Conservation (phyloP, 2,797 vertebrate genomes). For the Gymnothorax reevesii region DNA sequence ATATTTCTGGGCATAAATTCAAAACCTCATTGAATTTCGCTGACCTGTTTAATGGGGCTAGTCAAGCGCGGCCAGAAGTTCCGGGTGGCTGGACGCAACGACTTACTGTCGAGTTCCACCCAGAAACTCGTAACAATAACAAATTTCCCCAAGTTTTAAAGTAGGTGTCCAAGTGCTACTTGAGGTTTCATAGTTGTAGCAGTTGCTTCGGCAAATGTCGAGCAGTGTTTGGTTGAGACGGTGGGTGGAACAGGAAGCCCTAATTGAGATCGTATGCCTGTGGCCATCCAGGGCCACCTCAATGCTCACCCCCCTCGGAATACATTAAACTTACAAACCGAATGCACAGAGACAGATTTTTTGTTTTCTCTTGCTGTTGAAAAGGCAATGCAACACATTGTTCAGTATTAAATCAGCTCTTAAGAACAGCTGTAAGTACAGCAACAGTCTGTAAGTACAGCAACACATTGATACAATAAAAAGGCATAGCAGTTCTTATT, state of each 20-base stretch:
- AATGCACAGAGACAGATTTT: constrained; percentile 63
- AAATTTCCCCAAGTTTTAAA: constrained; percentile 47
- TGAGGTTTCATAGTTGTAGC: constrained; percentile 36
- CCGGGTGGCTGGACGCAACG: constrained; percentile 39
- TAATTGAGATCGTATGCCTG: constrained; percentile 71
- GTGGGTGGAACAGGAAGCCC: constrained; percentile 22
- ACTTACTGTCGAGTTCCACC: background rate
- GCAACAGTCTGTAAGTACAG: too few relatives aligned
- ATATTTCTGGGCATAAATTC: constrained; percentile 50
- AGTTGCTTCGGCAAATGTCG: constrained; percentile 30
- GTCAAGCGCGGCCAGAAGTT: constrained; percentile 55
- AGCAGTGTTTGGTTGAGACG: constrained; percentile 36
- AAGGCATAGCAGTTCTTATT: too few relatives aligned
- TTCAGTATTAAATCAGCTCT: too few relatives aligned
- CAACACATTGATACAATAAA: too few relatives aligned
- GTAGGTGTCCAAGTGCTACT: constrained; percentile 38
- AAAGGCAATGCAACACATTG: background rate
- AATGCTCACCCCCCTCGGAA: constrained; percentile 47
- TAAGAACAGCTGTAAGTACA: too few relatives aligned
- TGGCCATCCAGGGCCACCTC: background rate
- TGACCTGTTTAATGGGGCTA: constrained; percentile 55
- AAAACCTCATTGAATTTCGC: constrained; percentile 46
- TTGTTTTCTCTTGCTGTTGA: constrained; percentile 50
- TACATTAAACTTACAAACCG: constrained; percentile 64
- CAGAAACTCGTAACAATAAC: constrained; percentile 39